These are phyloP conservation scores for Mus pahari DNA, from an alignment of 2,113 vertebrate species.

Conservation along the genomic window DNA sequence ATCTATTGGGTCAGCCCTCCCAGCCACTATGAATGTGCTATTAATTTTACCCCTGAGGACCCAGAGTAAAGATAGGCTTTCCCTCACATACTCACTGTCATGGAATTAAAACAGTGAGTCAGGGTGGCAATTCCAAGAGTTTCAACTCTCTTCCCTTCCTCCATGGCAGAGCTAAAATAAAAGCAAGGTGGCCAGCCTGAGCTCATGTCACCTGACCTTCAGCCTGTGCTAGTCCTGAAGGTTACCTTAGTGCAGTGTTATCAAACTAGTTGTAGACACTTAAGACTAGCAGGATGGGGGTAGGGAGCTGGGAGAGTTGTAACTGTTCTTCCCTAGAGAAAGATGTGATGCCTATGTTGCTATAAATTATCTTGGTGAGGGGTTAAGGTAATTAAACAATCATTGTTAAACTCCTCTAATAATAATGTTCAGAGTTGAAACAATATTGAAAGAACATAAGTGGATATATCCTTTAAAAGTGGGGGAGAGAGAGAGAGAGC, in stretches of 20 bases:
- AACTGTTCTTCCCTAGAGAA: neutral
- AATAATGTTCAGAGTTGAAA: neutral
- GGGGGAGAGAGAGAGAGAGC: neutral
- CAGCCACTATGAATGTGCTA: neutral
- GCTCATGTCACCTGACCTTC: slow-evolving; percentile 3
- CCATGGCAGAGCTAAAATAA: neutral
- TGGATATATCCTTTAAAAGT: neutral
- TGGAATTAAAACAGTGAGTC: neutral
- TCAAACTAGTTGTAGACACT: neutral
- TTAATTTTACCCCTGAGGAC: neutral
- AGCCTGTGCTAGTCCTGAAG: neutral
- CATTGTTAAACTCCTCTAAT: slow-evolving; percentile 3
- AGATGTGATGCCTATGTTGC: neutral
- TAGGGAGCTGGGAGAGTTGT: neutral
- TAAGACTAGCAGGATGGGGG: neutral
- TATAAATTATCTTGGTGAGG: neutral
- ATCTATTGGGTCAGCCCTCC: neutral
- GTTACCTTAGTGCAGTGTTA: neutral
- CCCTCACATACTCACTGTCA: neutral
- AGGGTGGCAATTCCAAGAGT: neutral
- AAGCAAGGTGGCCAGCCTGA: neutral
- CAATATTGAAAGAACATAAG: neutral
- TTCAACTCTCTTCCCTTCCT: neutral
- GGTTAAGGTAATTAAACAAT: neutral
- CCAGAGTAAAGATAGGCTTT: neutral